Base-by-base conservation (phyloP, 2,113 vertebrate genomes). In the Pseudorectes ferrugineus region DNA sequence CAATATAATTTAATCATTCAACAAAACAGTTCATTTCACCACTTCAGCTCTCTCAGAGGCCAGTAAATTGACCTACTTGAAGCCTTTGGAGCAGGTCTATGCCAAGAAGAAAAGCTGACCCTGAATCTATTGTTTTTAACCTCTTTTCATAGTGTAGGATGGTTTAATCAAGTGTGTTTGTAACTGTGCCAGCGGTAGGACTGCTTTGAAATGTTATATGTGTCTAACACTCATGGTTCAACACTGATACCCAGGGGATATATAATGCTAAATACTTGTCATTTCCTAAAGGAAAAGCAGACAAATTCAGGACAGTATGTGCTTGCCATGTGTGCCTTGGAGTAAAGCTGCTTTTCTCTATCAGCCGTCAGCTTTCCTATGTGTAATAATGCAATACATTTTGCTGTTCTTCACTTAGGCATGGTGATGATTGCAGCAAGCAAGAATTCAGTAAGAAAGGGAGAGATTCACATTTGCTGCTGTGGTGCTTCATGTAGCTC, bases 301-400 rank as follows among this genome's bases (percentile, higher is more conserved):
- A 88, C 26, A 67, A 92, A 93, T 49, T 80, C 79, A 78, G 88
- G 76, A 90, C 65, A 90, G 28, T 86, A 25, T 93, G 82, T 84
- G 67, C 89, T 96, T 96, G 89, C 71, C 88, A 73, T 96, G 87
- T 76, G 88, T 83, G 88, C 61, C 85, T 88, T 48, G 31, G 43
- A 92, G 38, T 33, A 25, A 76, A 70, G 43, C 78, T 71, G 40
- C 33, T 93, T 93, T 93, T 86, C 85, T 88, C 51, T 84, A 13
- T 78, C 82, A 82, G 62, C 84, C 71, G 31, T 83, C 90, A 91
- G 59, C 48, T 90, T 76, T 88, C 43, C 45, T 76, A 5, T 38
- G 71, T 24, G 29, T 63, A 48, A 84, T 43, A 92, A 93, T 77
- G 51, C 36, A 70, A 29, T 63, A 36, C 20, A 20, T 77, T 63